These are phyloP conservation scores for Heteractis magnifica DNA, from an alignment of 92 coral and sea anemone species.

Conservation along the genomic window DNA sequence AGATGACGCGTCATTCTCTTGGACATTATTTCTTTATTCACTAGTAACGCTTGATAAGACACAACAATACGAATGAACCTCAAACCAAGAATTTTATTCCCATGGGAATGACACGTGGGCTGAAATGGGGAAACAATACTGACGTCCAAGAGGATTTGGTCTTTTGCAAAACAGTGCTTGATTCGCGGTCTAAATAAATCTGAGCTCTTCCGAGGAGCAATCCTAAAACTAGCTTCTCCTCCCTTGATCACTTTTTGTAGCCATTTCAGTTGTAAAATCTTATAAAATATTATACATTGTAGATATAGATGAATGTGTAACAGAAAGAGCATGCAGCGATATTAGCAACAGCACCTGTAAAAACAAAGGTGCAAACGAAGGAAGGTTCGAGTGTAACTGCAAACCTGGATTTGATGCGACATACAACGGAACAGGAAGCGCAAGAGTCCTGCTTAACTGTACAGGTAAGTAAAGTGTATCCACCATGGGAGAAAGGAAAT, in stretches of 20 bases:
- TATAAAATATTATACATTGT: background rate
- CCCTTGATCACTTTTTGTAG: too few species aligned
- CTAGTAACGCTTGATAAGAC: too few species aligned
- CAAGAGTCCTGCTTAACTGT: conserved; percentile 30
- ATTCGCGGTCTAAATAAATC: too few species aligned
- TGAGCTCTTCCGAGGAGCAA: too few species aligned
- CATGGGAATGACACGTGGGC: too few species aligned
- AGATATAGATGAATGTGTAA: conserved; percentile 49
- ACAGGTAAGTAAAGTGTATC: conserved; percentile 15
- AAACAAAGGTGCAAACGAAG: background rate
- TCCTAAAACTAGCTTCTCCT: background rate
- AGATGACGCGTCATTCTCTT: too few species aligned
- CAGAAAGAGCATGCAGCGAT: background rate
- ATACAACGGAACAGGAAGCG: conserved; percentile 22
- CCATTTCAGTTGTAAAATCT: background rate
- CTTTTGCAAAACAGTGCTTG: too few species aligned
- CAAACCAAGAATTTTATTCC: too few species aligned
- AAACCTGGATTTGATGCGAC: conserved; percentile 9
- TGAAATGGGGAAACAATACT: too few species aligned
- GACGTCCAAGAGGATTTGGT: too few species aligned
- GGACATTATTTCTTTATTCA: too few species aligned
- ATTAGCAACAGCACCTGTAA: conserved; percentile 17
- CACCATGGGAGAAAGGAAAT: background rate
- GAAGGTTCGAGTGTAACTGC: conserved; percentile 36
- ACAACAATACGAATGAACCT: too few species aligned